Percentiles rank a stretch among this genome's conserved stretches.
Conservation (phyloP, 2,888 invertebrate species). For the Fragum fragum region DNA sequence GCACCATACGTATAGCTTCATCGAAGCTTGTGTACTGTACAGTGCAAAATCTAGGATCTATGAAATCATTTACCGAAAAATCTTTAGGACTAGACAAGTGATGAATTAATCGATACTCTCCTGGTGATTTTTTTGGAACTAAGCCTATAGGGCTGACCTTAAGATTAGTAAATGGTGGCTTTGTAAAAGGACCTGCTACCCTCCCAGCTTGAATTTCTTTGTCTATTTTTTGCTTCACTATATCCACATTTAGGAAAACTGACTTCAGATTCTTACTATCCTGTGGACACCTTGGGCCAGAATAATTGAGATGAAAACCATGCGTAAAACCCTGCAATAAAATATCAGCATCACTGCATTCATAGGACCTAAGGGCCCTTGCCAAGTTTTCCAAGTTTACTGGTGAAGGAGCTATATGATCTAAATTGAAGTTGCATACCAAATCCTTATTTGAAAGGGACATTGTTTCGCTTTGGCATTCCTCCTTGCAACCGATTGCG, state of each 20-base stretch:
- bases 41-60: constrained; percentile 33
- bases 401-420: not conserved
- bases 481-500: no score
- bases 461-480: not conserved
- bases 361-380: not conserved
- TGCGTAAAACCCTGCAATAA: constrained; percentile 19
- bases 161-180: constrained; percentile 25
- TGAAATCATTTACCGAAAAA: constrained; percentile 23
- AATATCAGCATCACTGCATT: constrained; percentile 1
- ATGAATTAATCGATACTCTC: constrained; percentile 25
- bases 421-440: not conserved
- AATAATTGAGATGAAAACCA: constrained; percentile 37
- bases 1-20: constrained; percentile 34
- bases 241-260: not conserved
- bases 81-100: constrained; percentile 29
- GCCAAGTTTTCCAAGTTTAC: not conserved
- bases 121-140: constrained; percentile 40
- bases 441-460: not conserved
- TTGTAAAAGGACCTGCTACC: constrained; percentile 43
- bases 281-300: constrained; percentile 17
- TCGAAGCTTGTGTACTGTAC: constrained; percentile 49
- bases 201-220: constrained; percentile 38
- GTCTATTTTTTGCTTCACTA: constrained; percentile 31
- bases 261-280: constrained; percentile 40
- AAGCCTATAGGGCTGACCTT: constrained; percentile 46